These are phyloP conservation scores for Pogonophryne albipinna DNA, from an alignment of 2,797 vertebrate species.

Conservation along the genomic window DNA sequence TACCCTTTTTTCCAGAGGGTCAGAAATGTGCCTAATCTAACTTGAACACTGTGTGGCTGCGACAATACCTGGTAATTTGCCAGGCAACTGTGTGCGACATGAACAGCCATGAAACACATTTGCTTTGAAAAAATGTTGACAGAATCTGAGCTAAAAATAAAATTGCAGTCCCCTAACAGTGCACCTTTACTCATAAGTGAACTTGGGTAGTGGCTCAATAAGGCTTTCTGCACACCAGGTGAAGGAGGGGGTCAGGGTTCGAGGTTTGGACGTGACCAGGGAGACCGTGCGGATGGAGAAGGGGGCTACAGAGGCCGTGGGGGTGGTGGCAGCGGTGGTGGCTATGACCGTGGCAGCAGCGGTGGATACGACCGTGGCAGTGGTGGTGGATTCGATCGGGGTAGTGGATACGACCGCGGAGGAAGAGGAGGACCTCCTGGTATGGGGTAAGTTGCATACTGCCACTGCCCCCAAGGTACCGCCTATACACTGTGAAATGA, in stretches of 20 bases:
- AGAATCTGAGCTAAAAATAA: too few species aligned
- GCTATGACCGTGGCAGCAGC: constrained; percentile 47
- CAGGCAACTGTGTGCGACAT: too few species aligned
- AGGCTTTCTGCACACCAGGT: constrained; percentile 53
- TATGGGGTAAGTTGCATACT: constrained; percentile 89
- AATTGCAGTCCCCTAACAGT: too few species aligned
- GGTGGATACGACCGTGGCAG: constrained; percentile 75
- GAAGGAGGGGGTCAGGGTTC: constrained; percentile 76
- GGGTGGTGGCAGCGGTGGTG: constrained; percentile 55
- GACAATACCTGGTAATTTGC: too few species aligned
- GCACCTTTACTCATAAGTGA: too few species aligned
- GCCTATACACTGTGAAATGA: constrained; percentile 46
- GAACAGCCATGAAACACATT: too few species aligned
- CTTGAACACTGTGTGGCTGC: too few species aligned
- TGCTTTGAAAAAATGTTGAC: too few species aligned
- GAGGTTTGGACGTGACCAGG: constrained; percentile 81
- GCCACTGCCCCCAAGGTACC: constrained; percentile 85
- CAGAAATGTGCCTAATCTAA: too few species aligned
- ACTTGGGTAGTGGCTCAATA: neutral
- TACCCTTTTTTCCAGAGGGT: too few species aligned
- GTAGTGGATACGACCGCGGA: constrained; percentile 79
- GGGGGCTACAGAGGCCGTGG: constrained; percentile 77
- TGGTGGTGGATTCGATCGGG: constrained; percentile 69
- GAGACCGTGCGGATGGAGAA: constrained; percentile 80
- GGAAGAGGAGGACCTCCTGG: constrained; percentile 85